phyloP scores from a whole-genome alignment of 2,113 vertebrate species.

The Protobothrops flavoviridis region DNA sequence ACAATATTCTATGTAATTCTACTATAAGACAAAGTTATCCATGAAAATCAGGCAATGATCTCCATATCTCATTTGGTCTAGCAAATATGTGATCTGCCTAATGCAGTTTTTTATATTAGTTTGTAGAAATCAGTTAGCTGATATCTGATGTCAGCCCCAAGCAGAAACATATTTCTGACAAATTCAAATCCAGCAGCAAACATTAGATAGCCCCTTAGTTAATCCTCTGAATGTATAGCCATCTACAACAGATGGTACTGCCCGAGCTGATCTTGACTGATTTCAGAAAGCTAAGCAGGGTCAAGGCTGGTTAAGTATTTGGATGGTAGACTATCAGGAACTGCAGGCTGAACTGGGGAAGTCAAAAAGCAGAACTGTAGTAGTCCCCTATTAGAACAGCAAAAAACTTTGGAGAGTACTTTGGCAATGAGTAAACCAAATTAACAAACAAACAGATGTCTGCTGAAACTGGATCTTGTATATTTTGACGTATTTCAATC shows the following conservation, averaged over 20 bases:
- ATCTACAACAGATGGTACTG: neutral
- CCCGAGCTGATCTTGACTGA: neutral
- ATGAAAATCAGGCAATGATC: neutral
- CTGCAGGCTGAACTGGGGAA: neutral
- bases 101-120: neutral
- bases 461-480: neutral
- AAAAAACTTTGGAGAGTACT: neutral
- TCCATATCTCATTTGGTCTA: neutral
- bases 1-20: neutral
- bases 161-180: neutral
- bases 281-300: neutral
- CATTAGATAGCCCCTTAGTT: neutral
- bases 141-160: neutral
- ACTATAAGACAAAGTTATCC: neutral
- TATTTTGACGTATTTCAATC: neutral
- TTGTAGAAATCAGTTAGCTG: neutral
- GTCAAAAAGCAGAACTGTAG: neutral
- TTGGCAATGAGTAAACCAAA: neutral
- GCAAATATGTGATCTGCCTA: neutral
- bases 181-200: neutral
- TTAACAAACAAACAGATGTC: neutral
- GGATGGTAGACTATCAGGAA: neutral
- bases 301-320: neutral
- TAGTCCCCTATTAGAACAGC: neutral
- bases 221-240: neutral